phyloP scores from a whole-genome alignment of 1,140 invertebrate genomes.

The Anagrus nilaparvatae region DNA sequence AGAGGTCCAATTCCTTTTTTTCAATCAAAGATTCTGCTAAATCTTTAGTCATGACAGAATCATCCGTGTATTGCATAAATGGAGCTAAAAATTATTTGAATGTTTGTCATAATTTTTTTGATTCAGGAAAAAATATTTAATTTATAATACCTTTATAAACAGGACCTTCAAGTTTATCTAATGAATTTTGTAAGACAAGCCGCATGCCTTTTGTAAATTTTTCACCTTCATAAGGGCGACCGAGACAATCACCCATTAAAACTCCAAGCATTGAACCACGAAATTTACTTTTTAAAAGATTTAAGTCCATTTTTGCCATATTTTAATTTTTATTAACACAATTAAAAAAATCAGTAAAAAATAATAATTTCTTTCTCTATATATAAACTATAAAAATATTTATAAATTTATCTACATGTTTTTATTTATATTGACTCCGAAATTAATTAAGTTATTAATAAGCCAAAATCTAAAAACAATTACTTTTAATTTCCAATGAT shows the following conservation, averaged over 20 bases:
- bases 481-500: too few relatives aligned
- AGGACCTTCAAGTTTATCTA: conserved; percentile 49
- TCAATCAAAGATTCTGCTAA: conserved; percentile 55
- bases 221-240: conserved; percentile 58
- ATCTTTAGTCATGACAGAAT: conserved; percentile 64
- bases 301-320: conserved; percentile 32
- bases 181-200: conserved; percentile 47
- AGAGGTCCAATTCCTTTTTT: conserved; percentile 45
- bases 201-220: conserved; percentile 38
- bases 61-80: conserved; percentile 59
- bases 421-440: too few relatives aligned
- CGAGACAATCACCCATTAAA: conserved; percentile 64
- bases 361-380: too few relatives aligned
- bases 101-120: conserved; percentile 1
- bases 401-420: too few relatives aligned
- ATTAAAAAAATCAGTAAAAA: too few relatives aligned
- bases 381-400: too few relatives aligned
- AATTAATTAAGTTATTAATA: too few relatives aligned
- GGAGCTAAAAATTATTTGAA: conserved; percentile 39
- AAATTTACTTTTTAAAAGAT: conserved; percentile 48
- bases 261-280: conserved; percentile 57
- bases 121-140: conserved; percentile 5
- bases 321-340: conserved; percentile 1
- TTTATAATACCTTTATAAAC: conserved; percentile 43
- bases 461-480: too few relatives aligned